Evolutionary conservation across 2,888 invertebrate species (phyloP).

Genomic region (Uloborus plumipes): DNA sequence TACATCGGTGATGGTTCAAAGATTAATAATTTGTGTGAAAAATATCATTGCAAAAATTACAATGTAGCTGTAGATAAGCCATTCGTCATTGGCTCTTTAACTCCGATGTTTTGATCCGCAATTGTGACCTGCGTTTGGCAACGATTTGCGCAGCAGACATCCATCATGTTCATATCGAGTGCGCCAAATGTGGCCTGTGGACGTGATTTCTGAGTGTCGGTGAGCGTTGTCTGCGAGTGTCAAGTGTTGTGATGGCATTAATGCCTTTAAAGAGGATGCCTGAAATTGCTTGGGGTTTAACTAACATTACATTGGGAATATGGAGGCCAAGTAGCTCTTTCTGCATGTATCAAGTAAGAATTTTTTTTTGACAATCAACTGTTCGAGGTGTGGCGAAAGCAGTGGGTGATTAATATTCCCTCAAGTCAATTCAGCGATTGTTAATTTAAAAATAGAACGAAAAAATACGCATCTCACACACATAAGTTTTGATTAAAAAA

Average conservation of each 20-base stretch:
- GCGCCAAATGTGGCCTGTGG: constrained; percentile 51
- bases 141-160: constrained; percentile 37
- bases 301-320: constrained; percentile 56
- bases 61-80: too few species aligned
- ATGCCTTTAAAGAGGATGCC: constrained; percentile 62
- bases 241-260: constrained; percentile 62
- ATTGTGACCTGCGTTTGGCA: constrained; percentile 23
- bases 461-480: too few species aligned
- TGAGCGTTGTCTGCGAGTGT: constrained; percentile 30
- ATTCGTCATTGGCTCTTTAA: too few species aligned
- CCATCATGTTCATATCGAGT: constrained; percentile 35
- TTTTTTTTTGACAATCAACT: constrained; percentile 2
- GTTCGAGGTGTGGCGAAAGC: constrained; percentile 56
- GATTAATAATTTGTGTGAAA: too few species aligned
- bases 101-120: too few species aligned
- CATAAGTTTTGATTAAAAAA: too few species aligned
- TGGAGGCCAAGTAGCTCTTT: constrained; percentile 58
- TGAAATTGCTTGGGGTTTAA: constrained; percentile 62
- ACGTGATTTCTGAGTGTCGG: constrained; percentile 15
- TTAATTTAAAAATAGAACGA: too few species aligned
- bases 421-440: too few species aligned
- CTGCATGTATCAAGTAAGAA: constrained; percentile 58
- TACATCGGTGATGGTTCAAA: too few species aligned
- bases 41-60: too few species aligned
- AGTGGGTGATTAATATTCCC: neutral